A percentile compares a stretch with the other conserved stretches of the same genome.
These are phyloP conservation scores for Drosophila nikananu DNA, from an alignment of 1,140 invertebrate genomes.

Conservation along the genomic window DNA sequence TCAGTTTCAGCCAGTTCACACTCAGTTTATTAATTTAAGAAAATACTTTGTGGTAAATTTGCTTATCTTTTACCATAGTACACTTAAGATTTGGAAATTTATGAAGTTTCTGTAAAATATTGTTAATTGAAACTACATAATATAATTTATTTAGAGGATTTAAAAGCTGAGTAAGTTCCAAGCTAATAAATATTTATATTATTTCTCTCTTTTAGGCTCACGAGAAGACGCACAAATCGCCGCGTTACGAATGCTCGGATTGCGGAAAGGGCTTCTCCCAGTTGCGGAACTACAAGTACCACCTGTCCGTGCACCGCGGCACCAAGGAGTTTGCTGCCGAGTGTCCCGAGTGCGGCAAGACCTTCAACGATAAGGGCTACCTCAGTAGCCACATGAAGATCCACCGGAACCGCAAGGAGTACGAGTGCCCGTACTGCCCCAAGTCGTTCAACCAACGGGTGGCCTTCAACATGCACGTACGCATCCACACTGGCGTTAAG, in stretches of 20 bases:
- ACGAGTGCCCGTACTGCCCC: slow-evolving; percentile 90
- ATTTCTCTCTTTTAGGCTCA: slow-evolving; percentile 58
- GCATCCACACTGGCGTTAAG: slow-evolving; percentile 93
- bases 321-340: slow-evolving; percentile 91
- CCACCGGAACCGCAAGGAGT: slow-evolving; percentile 91
- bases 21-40: too few species aligned
- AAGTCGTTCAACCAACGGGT: slow-evolving; percentile 93
- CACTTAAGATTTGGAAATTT: too few species aligned
- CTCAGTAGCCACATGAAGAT: slow-evolving; percentile 93
- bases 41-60: neutral
- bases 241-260: slow-evolving; percentile 90
- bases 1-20: neutral
- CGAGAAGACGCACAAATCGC: slow-evolving; percentile 86
- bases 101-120: too few species aligned
- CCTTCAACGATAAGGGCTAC: slow-evolving; percentile 92
- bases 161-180: neutral
- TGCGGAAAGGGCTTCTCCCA: slow-evolving; percentile 93
- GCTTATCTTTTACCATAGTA: neutral
- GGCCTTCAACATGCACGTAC: slow-evolving; percentile 93
- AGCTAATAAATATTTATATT: neutral
- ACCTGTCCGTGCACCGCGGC: slow-evolving; percentile 90
- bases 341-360: slow-evolving; percentile 91
- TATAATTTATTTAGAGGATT: neutral
- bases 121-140: too few species aligned
- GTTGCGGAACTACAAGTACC: slow-evolving; percentile 91